Evolutionary conservation across 2,888 invertebrate genomes (phyloP).

Genomic region (Parnassius mnemosyne): DNA sequence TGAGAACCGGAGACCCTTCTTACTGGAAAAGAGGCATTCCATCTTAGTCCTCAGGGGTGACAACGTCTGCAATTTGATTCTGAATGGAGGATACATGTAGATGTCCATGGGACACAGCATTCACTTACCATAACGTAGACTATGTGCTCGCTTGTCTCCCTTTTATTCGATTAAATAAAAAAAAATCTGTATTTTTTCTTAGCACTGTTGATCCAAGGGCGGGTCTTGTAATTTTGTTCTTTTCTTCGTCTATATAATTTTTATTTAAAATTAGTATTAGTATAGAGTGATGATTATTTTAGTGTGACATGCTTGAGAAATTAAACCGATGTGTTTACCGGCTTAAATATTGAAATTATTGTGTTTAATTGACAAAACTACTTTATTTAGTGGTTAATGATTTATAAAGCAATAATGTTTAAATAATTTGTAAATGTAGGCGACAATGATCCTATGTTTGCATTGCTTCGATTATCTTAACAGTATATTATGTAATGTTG

Average conservation of each 20-base stretch:
- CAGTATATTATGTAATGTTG: conserved; percentile 17
- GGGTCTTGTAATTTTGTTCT: conserved; percentile 1
- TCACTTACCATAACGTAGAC: no score
- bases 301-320: neutral
- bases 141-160: no score
- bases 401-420: conserved; percentile 9
- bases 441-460: conserved; percentile 7
- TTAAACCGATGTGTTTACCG: neutral
- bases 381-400: neutral
- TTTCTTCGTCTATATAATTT: neutral
- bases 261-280: neutral
- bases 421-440: conserved; percentile 16
- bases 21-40: no score
- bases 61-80: no score
- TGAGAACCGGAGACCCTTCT: no score
- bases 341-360: neutral
- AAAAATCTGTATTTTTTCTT: no score
- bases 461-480: conserved; percentile 18
- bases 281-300: neutral
- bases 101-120: no score
- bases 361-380: neutral
- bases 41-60: no score
- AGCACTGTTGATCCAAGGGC: neutral
- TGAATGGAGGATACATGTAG: no score
- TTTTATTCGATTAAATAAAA: no score